A percentile compares a stretch with the other conserved stretches of the same genome.
Evolutionary conservation across 2,113 vertebrate genomes (phyloP).

Genomic region (Fukomys damarensis): DNA sequence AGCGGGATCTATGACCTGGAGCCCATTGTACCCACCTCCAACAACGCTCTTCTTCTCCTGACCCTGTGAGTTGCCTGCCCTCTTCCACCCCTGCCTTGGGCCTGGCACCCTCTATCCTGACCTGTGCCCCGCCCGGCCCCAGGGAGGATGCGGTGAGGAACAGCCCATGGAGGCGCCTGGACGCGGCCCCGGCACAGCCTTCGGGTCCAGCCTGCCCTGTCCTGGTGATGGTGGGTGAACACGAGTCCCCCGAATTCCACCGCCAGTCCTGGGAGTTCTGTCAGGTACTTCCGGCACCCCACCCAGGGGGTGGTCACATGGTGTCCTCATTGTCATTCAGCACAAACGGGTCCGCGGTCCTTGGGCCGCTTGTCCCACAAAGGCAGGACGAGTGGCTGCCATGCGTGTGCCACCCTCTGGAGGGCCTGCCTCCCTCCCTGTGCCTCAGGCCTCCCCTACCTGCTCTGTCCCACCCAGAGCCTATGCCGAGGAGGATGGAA

Average conservation of each 20-base stretch:
- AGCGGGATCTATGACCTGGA: slow-evolving; percentile 95
- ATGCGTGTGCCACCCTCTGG: fast-evolving
- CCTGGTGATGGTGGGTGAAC: slow-evolving; percentile 90
- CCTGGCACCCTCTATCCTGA: neutral
- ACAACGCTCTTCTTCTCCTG: slow-evolving; percentile 91
- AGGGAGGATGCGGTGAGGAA: slow-evolving; percentile 93
- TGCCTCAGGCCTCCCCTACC: fast-evolving
- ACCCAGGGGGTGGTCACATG: fast-evolving
- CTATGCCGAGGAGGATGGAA: slow-evolving; percentile 76
- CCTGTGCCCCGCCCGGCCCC: neutral
- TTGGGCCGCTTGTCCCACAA: too few relatives aligned
- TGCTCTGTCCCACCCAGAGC: neutral
- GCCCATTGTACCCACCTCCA: slow-evolving; percentile 90
- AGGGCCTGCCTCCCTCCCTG: fast-evolving
- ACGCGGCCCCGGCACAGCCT: slow-evolving; percentile 64
- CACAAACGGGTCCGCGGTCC: neutral
- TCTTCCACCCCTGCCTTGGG: fast-evolving
- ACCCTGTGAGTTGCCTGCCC: slow-evolving; percentile 86
- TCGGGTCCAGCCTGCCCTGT: slow-evolving; percentile 83
- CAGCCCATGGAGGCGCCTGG: slow-evolving; percentile 89
- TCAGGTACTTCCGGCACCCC: slow-evolving; percentile 84
- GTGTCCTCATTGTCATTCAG: neutral
- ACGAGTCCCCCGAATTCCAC: slow-evolving; percentile 93
- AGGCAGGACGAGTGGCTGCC: neutral
- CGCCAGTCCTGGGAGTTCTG: slow-evolving; percentile 91